These are phyloP conservation scores for Argyra leucocephala DNA, from an alignment of 2,888 invertebrate species.

Conservation along the genomic window DNA sequence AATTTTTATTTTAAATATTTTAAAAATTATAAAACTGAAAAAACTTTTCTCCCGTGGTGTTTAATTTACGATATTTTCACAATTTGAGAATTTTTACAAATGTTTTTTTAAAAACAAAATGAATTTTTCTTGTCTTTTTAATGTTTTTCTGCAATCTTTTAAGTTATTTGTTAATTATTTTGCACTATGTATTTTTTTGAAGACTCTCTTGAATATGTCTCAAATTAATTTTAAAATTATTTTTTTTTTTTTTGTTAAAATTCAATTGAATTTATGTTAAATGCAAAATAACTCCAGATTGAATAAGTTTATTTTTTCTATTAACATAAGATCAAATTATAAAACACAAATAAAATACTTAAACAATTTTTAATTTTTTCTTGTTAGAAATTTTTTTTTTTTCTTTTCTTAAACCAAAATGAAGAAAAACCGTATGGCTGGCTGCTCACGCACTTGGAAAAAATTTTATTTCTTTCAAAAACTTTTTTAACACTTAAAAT, in stretches of 20 bases:
- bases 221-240: neutral
- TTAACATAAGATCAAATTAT: neutral
- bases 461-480: neutral
- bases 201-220: neutral
- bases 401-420: neutral
- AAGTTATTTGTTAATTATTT: neutral
- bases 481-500: neutral
- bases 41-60: constrained; percentile 6
- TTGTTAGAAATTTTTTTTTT: neutral
- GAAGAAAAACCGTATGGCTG: constrained; percentile 6
- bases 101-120: neutral
- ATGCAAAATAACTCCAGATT: neutral
- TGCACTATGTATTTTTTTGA: neutral
- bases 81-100: constrained; percentile 1
- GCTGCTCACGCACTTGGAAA: constrained; percentile 3
- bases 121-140: neutral
- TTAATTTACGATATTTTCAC: constrained; percentile 6
- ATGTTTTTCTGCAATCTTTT: neutral
- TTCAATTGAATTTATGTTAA: neutral
- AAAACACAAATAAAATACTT: neutral
- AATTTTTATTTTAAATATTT: neutral
- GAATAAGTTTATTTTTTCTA: neutral
- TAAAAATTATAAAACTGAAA: constrained; percentile 5
- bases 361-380: neutral
- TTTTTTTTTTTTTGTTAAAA: neutral